Conservation (phyloP, 2,113 vertebrate genomes). For the Alouatta palliata region DNA sequence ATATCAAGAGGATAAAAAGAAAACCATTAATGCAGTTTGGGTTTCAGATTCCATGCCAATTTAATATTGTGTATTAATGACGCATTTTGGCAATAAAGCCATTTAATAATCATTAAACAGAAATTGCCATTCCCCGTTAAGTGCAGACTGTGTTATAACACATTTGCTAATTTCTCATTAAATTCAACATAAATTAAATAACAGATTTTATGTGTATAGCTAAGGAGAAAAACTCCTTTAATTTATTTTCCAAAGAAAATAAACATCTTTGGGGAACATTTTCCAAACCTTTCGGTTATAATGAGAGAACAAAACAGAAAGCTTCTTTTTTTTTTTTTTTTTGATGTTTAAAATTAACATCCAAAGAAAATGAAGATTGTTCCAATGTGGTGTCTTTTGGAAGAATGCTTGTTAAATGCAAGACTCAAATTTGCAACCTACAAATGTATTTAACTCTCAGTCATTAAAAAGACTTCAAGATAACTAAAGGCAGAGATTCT, state of each 20-base stretch:
- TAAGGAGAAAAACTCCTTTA: background rate
- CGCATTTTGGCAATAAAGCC: conserved; percentile 62
- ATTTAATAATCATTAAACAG: conserved; percentile 69
- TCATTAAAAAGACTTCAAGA: background rate
- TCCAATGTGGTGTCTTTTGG: background rate
- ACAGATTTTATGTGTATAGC: background rate
- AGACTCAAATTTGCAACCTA: background rate
- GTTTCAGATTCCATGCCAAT: conserved; percentile 34
- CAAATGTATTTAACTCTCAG: background rate
- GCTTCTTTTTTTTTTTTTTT: background rate
- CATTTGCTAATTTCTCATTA: conserved; percentile 56
- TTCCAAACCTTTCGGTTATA: background rate
- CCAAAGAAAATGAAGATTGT: background rate
- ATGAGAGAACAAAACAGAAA: conserved; percentile 27
- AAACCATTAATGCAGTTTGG: conserved; percentile 37
- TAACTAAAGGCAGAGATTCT: background rate
- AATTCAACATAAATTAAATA: conserved; percentile 62
- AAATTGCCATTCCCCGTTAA: conserved; percentile 49
- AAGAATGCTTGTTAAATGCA: background rate
- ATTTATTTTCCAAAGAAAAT: conserved; percentile 56
- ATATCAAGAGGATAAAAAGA: conserved; percentile 31
- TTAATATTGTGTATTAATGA: conserved; percentile 63
- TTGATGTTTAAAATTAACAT: conserved; percentile 22
- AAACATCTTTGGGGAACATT: background rate
- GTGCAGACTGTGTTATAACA: conserved; percentile 36